Percentiles rank a stretch among this genome's conserved stretches.
phyloP scores from a whole-genome alignment of 1,140 invertebrate genomes.

The Drosophila miranda region DNA sequence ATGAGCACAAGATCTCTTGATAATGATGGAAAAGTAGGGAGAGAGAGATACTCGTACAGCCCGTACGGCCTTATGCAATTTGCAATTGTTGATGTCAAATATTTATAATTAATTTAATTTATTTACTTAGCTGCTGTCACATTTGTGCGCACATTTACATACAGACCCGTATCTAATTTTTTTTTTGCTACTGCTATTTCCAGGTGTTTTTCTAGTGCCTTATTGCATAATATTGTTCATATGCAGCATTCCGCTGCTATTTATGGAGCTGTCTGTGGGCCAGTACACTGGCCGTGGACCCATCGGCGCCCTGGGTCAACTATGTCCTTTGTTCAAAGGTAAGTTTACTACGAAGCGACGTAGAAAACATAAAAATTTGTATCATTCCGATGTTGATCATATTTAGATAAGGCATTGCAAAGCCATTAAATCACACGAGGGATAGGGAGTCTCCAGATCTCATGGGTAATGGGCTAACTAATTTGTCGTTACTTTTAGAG shows the following conservation, averaged over 20 bases:
- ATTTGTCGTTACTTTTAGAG: no score
- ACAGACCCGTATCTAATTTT: constrained; percentile 3
- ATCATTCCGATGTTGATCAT: no score
- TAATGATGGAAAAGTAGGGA: constrained; percentile 18
- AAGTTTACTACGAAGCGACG: constrained; percentile 50
- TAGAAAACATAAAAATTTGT: not conserved
- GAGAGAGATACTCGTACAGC: not conserved
- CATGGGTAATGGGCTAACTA: no score
- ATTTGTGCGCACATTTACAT: constrained; percentile 20
- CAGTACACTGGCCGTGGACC: constrained; percentile 92
- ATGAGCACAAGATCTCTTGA: constrained; percentile 44
- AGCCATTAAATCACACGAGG: no score
- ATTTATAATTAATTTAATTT: constrained; percentile 80
- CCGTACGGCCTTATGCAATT: constrained; percentile 39
- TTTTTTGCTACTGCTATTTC: constrained; percentile 43
- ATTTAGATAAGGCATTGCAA: no score
- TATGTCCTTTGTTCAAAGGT: constrained; percentile 94
- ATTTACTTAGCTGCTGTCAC: constrained; percentile 60
- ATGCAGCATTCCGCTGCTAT: constrained; percentile 91
- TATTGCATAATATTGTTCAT: constrained; percentile 91
- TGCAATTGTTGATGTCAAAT: constrained; percentile 69
- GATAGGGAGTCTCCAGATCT: no score
- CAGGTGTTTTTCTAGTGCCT: constrained; percentile 92
- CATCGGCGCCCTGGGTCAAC: constrained; percentile 91
- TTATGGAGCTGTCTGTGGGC: constrained; percentile 92